Evolutionary conservation across 1,140 invertebrate species (phyloP).

Genomic region (Drosophila ananassae): DNA sequence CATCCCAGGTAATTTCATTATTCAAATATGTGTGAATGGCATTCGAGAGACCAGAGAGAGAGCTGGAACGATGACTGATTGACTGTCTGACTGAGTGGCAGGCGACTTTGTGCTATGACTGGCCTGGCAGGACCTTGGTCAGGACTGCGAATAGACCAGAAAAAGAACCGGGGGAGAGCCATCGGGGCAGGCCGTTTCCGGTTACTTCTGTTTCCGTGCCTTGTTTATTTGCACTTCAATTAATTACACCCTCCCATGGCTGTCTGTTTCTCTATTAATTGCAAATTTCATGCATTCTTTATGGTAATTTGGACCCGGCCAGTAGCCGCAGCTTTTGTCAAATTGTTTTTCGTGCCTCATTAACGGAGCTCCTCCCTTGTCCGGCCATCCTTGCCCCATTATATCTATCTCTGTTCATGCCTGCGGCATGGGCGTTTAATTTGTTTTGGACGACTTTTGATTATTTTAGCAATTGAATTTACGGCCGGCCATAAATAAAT

Average conservation of each 20-base stretch:
- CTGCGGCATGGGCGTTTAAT: conserved; percentile 39
- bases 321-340: conserved; percentile 53
- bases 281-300: conserved; percentile 64
- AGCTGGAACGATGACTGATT: conserved; percentile 41
- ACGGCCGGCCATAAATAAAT: conserved; percentile 59
- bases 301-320: conserved; percentile 63
- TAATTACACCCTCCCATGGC: conserved; percentile 35
- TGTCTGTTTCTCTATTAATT: conserved; percentile 52
- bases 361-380: conserved; percentile 15
- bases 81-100: conserved; percentile 32
- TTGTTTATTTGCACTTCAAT: conserved; percentile 61
- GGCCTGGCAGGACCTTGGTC: not conserved
- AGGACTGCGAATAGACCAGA: not conserved
- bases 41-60: conserved; percentile 17
- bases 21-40: conserved; percentile 56
- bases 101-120: conserved; percentile 26
- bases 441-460: conserved; percentile 62
- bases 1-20: conserved; percentile 73
- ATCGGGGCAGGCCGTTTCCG: conserved; percentile 12
- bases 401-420: conserved; percentile 17
- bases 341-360: conserved; percentile 73
- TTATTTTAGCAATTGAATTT: conserved; percentile 62
- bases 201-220: conserved; percentile 15
- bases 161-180: not conserved
- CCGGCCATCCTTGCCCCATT: not conserved